Evolutionary conservation across 2,797 vertebrate genomes (phyloP).

Genomic region (Acrossocheilus fasciatus): DNA sequence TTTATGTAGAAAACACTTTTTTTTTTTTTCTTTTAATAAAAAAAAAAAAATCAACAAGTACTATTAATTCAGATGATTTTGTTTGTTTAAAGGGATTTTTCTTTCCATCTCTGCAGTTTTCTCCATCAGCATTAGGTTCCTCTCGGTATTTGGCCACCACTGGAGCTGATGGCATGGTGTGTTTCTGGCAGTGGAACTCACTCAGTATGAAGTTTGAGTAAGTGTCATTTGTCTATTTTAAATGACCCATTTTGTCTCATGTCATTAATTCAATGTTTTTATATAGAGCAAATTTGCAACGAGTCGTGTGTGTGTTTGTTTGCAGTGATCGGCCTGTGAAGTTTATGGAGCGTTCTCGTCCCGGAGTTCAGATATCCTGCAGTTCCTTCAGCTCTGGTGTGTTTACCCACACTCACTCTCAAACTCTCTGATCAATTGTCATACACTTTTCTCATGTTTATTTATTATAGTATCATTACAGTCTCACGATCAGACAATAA

Average conservation of each 20-base stretch:
- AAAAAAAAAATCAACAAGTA: background rate
- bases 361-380: slow-evolving; percentile 95
- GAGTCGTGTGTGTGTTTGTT: slow-evolving; percentile 13
- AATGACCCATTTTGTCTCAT: background rate
- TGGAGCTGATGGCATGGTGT: slow-evolving; percentile 97
- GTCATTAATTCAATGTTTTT: background rate
- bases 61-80: background rate
- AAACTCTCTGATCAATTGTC: background rate
- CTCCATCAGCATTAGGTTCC: slow-evolving; percentile 89
- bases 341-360: slow-evolving; percentile 95
- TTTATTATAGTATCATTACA: slow-evolving; percentile 10
- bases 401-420: slow-evolving; percentile 51
- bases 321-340: slow-evolving; percentile 91
- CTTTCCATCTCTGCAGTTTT: slow-evolving; percentile 83
- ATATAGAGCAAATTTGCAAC: background rate
- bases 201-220: slow-evolving; percentile 94
- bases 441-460: background rate
- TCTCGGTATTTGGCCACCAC: slow-evolving; percentile 94
- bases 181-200: slow-evolving; percentile 98
- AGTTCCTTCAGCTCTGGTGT: slow-evolving; percentile 96
- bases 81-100: background rate
- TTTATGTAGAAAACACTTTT: too few species aligned
- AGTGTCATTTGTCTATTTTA: slow-evolving; percentile 58
- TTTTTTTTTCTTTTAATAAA: too few species aligned
- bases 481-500: background rate